Evolutionary conservation across 2,797 vertebrate genomes (phyloP).

Genomic region (Thamnophis elegans): DNA sequence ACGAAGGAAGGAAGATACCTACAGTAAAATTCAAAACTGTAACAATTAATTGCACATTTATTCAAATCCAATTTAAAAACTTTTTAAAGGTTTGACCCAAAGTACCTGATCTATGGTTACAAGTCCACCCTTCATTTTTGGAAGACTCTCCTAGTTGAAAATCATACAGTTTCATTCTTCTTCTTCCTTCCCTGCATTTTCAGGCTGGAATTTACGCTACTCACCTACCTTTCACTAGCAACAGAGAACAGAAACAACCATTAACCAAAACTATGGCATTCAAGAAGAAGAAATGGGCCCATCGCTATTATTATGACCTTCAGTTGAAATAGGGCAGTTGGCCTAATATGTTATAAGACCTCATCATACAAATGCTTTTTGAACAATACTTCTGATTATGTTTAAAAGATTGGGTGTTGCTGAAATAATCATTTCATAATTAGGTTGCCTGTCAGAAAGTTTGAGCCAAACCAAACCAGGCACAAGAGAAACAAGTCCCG

Average conservation of each 20-base stretch:
- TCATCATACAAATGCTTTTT: not conserved
- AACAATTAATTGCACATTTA: too few relatives aligned
- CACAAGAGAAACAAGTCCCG: not conserved
- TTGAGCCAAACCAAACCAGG: not conserved
- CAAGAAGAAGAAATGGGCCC: not conserved
- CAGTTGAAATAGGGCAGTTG: not conserved
- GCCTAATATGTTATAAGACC: not conserved
- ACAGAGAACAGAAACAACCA: not conserved
- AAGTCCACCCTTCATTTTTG: not conserved
- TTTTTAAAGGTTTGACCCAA: too few relatives aligned
- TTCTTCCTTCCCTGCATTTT: not conserved
- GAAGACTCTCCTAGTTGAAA: not conserved
- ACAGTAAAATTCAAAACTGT: too few relatives aligned
- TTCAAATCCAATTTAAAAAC: too few relatives aligned
- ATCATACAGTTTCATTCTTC: not conserved
- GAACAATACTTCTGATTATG: not conserved
- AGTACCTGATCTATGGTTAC: not conserved
- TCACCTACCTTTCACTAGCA: not conserved
- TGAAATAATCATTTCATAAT: not conserved
- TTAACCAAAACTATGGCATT: not conserved
- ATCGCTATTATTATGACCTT: not conserved
- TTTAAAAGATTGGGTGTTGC: constrained; percentile 9
- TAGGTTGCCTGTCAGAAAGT: not conserved
- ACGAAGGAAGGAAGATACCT: too few relatives aligned
- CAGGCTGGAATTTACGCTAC: not conserved